Conservation (phyloP, 2,888 invertebrate genomes). For the Pseudococcus jackbeardsleyi region DNA sequence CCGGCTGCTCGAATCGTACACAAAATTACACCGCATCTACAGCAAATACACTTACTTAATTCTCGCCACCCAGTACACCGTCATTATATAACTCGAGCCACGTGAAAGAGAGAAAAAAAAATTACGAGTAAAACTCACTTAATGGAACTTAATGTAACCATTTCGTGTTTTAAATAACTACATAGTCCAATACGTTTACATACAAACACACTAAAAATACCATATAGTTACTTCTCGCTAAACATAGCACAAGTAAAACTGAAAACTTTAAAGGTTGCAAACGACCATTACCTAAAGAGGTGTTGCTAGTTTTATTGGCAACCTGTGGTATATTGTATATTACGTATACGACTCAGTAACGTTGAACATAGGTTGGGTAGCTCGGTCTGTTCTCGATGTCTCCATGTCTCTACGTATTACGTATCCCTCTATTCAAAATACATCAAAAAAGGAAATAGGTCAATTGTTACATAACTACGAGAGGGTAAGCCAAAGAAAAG, state of each 20-base stretch:
- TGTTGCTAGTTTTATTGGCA: slow-evolving; percentile 64
- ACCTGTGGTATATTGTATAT: slow-evolving; percentile 56
- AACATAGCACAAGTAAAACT: neutral
- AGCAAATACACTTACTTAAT: neutral
- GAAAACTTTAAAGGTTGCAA: slow-evolving; percentile 58
- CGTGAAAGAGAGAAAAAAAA: neutral
- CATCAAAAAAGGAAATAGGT: slow-evolving; percentile 15
- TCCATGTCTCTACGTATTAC: neutral
- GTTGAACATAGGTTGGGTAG: neutral
- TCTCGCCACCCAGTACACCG: neutral
- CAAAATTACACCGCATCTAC: too few species aligned
- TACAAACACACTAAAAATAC: neutral
- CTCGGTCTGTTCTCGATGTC: neutral
- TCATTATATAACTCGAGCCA: neutral
- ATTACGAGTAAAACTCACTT: neutral
- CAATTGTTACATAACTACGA: slow-evolving; percentile 40
- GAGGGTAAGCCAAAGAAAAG: slow-evolving; percentile 47
- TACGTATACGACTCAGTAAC: neutral
- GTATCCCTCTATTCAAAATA: slow-evolving; percentile 13
- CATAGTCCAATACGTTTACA: neutral
- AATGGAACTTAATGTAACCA: slow-evolving; percentile 45
- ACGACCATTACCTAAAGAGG: slow-evolving; percentile 63
- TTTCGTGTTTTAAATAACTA: slow-evolving; percentile 13
- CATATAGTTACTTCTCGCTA: neutral
- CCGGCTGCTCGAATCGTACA: neutral